Percentiles rank a stretch among this genome's conserved stretches.
These are phyloP conservation scores for Melipona bicolor DNA, from an alignment of 2,888 invertebrate species.

Conservation along the genomic window DNA sequence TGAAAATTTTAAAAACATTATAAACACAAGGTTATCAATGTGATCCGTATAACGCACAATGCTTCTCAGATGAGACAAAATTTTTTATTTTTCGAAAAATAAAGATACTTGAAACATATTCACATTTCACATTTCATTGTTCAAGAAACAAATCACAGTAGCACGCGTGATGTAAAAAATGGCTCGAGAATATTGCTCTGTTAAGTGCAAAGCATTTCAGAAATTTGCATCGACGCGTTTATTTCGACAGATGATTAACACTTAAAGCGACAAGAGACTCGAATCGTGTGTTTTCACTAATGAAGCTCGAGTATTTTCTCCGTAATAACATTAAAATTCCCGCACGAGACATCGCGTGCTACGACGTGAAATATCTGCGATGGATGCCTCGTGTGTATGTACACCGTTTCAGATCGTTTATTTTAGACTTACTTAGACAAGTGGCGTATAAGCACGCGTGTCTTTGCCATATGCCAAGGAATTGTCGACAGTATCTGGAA, in stretches of 20 bases:
- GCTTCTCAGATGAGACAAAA: too few relatives aligned
- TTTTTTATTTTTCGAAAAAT: too few relatives aligned
- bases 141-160: too few relatives aligned
- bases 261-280: not conserved
- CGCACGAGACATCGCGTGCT: conserved; percentile 41
- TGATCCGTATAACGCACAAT: too few relatives aligned
- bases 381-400: not conserved
- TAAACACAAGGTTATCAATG: too few relatives aligned
- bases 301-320: conserved; percentile 10
- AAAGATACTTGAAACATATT: not conserved
- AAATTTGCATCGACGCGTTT: not conserved
- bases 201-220: not conserved
- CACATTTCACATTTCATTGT: not conserved
- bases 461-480: not conserved
- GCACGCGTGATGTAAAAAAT: not conserved
- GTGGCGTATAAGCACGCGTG: conserved; percentile 8
- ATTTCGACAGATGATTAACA: not conserved
- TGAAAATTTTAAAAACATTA: too few relatives aligned
- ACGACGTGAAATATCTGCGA: not conserved
- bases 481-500: not conserved
- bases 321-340: conserved; percentile 14
- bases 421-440: conserved; percentile 18
- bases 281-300: not conserved
- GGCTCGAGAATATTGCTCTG: not conserved
- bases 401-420: conserved; percentile 20